These are phyloP conservation scores for Syngnathus rostellatus DNA, from an alignment of 2,797 vertebrate genomes.

Conservation along the genomic window DNA sequence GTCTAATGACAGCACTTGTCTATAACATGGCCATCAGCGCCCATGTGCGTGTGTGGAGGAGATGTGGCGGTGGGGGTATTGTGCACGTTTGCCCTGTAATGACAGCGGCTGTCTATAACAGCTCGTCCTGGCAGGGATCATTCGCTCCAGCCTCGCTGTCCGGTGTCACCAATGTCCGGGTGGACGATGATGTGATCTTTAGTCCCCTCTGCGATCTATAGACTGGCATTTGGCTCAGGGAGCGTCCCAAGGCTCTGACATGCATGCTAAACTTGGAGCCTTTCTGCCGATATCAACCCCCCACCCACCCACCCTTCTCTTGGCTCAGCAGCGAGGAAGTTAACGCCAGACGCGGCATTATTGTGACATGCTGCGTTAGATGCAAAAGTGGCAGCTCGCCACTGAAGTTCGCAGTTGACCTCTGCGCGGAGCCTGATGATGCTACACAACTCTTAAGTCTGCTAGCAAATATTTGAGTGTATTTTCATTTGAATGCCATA, in stretches of 20 bases:
- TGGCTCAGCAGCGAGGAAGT: conserved; percentile 34
- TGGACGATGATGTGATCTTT: conserved; percentile 98
- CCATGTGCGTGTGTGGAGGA: conserved; percentile 23
- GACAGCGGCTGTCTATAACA: conserved; percentile 97
- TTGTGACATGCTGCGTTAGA: conserved; percentile 50
- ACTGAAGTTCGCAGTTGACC: conserved; percentile 33
- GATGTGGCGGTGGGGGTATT: conserved; percentile 11
- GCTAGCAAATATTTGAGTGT: not conserved
- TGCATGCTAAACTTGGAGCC: conserved; percentile 84
- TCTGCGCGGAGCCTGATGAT: conserved; percentile 5
- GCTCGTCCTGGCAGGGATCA: conserved; percentile 92
- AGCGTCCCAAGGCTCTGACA: conserved; percentile 74
- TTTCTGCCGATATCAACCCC: conserved; percentile 77
- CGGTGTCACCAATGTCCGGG: conserved; percentile 89
- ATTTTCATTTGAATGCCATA: not conserved
- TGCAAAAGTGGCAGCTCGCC: conserved; percentile 49
- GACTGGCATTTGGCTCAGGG: conserved; percentile 99
- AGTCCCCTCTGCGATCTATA: conserved; percentile 94
- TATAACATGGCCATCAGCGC: conserved; percentile 82
- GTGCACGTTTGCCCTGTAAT: conserved; percentile 74
- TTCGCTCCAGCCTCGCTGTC: conserved; percentile 65
- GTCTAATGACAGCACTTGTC: conserved; percentile 93
- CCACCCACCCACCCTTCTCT: not conserved
- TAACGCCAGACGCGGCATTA: conserved; percentile 62
- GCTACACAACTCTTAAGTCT: too few relatives aligned